Evolutionary conservation across 2,888 invertebrate species (phyloP), one percentile per base, ranked within the genome.

Genomic region (Perithous albicinctus): DNA sequence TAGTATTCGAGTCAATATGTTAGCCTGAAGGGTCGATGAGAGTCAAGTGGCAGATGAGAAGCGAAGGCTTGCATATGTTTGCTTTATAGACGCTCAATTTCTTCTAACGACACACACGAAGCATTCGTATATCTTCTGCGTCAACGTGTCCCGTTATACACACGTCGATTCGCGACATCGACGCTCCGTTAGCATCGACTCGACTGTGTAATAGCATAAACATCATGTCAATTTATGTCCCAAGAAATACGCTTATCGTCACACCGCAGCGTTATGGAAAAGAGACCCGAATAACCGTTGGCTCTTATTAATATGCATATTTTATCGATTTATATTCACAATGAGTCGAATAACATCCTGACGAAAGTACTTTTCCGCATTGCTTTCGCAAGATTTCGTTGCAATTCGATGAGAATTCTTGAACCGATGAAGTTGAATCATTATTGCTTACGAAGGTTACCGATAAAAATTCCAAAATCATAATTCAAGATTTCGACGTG

Each of bases 131-230:
- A 15, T 54, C 51, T 23, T 51, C 10, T 5, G 23, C 67, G 67
- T 67, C 67, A 67, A 35, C 51, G 67, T 6, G 67, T 35, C 15
- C 20, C 20, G 12, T 48, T 29, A 32, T 7, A 38, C 20, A 56
- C 46, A 48, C 29, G 6, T 23, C 23, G 48, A 20, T 61, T 48
- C 59, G n/a, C 35, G 61, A 32, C 46, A 48, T 61, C 20, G 61
- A 32, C 35, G n/a, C 72, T 10, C 35, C 72, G 61, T 73, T 46
- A 48, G 59, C 48, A 48, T 61, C 61, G 61, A 61, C 46, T 59
- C 46, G 61, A 61, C 32, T 46, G 61, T 48, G 61, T 46, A 32
- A 73, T 32, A 32, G 20, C 18, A 59, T 23, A 72, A n/a, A 59
- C 29, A 72, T 20, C 18, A 23, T 12, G 32, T 18, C 32, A 10